Base-by-base conservation (phyloP, 1,140 invertebrate genomes). In the Aricia agestis region DNA sequence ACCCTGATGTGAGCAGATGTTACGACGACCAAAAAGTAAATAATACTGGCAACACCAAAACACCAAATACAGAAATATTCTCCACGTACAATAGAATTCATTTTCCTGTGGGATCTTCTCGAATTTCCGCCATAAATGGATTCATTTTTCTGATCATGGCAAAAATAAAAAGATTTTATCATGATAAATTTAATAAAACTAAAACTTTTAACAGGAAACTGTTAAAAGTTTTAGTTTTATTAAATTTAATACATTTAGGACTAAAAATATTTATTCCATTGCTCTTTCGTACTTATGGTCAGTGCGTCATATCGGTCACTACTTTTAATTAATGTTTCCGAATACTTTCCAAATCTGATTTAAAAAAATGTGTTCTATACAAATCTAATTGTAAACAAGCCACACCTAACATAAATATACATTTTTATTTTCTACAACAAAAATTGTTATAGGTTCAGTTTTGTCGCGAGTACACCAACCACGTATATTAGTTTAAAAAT, bases 401-500 rank as follows among this genome's bases (percentile, higher is more conserved):
- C 13, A 52, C 10, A 52, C 9, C 59, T 19, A 63, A 63, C 58
- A 59, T 5, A 63, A 63, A 63, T 19, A 59, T 18, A 59, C 58
- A 18, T 6, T 19, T 63, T 63, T 63, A 17, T 19, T 63, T 63
- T 63, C 19, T 59, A 19, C 59, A 63, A 63, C 18, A 17, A 6
- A 19, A 63, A 63, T 63, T 11, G 17, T 63, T 19, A 52, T 52
- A 19, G 18, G 59, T 19, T 63, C 59, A 63, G 25, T 63, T 63
- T 63, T 63, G 36, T 19, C 61, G 19, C 59, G 68, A 45, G 36
- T 15, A 63, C n/a, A 70, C 41, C 45, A 10, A 66, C 59, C 68
- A 73, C 9, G 52, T 67, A 70, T 69, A 73, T 72, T 70, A 73
- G 31, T 42, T 67, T 36, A 66, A 67, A 73, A 73, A 69, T 66